Evolutionary conservation across 2,888 invertebrate species (phyloP).

Genomic region (Abscondita cerata): DNA sequence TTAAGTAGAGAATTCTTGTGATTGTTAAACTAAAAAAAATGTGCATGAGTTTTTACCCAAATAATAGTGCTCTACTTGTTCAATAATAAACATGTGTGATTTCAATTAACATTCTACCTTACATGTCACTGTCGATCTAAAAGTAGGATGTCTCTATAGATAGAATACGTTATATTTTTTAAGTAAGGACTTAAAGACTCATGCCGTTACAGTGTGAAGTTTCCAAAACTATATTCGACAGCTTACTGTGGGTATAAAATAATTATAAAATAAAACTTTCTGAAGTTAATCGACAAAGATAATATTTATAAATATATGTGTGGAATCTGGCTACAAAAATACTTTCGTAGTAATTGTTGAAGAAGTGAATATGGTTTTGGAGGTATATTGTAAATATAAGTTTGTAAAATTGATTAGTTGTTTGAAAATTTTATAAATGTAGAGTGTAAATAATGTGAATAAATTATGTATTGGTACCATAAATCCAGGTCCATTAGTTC

Average conservation of each 20-base stretch:
- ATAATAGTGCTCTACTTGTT: constrained; percentile 3
- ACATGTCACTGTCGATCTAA: not conserved
- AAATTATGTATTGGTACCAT: constrained; percentile 31
- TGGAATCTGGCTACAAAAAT: too few species aligned
- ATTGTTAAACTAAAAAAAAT: constrained; percentile 5
- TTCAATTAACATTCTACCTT: not conserved
- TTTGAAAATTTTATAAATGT: constrained; percentile 24
- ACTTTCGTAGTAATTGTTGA: too few species aligned
- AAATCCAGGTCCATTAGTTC: constrained; percentile 19
- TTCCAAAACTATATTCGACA: constrained; percentile 8
- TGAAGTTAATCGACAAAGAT: too few species aligned
- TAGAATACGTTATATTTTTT: not conserved
- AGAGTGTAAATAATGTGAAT: constrained; percentile 32
- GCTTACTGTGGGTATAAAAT: not conserved
- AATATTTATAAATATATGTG: too few species aligned
- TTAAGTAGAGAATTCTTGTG: constrained; percentile 12
- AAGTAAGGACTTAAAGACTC: not conserved
- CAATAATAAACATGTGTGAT: not conserved
- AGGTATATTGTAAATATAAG: constrained; percentile 9
- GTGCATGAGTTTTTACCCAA: constrained; percentile 13
- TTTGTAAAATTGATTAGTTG: constrained; percentile 13
- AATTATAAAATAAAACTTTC: not conserved
- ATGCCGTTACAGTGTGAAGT: not conserved
- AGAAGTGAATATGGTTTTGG: constrained; percentile 14
- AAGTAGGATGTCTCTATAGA: not conserved